These are phyloP conservation scores for Drosophila falleni DNA, from an alignment of 2,888 invertebrate species.

Conservation along the genomic window DNA sequence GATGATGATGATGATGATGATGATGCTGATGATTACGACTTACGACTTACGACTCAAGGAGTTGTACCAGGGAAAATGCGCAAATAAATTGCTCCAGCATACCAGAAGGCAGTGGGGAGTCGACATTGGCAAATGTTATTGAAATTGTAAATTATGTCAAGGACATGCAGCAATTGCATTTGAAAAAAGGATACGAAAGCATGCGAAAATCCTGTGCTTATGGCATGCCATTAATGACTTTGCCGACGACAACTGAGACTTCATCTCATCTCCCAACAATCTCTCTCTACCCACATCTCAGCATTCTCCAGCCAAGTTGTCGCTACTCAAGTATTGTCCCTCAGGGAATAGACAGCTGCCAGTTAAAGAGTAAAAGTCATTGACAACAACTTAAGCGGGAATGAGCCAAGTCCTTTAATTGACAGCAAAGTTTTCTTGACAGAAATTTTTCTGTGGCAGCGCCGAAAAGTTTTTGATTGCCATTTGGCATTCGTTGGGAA, in stretches of 20 bases:
- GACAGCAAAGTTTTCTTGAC: slow-evolving; percentile 46
- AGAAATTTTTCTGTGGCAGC: slow-evolving; percentile 26
- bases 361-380: slow-evolving; percentile 78
- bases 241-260: slow-evolving; percentile 17
- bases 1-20: slow-evolving; percentile 34
- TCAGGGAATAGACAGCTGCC: slow-evolving; percentile 67
- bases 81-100: slow-evolving; percentile 62
- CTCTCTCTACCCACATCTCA: too few relatives aligned
- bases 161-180: slow-evolving; percentile 65
- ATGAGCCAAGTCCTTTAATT: slow-evolving; percentile 40
- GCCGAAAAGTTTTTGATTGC: slow-evolving; percentile 52
- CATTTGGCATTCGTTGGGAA: slow-evolving; percentile 10
- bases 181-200: slow-evolving; percentile 20
- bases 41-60: slow-evolving; percentile 56
- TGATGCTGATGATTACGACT: slow-evolving; percentile 52
- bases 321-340: slow-evolving; percentile 25
- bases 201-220: slow-evolving; percentile 42
- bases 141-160: slow-evolving; percentile 80
- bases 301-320: neutral
- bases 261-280: neutral
- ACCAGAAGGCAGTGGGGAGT: slow-evolving; percentile 7
- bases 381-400: slow-evolving; percentile 56
- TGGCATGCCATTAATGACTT: slow-evolving; percentile 58
- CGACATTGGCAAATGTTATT: slow-evolving; percentile 60
- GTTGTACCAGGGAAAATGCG: slow-evolving; percentile 59